Conservation (phyloP, 2,113 vertebrate genomes). For the Hipposideros armiger region DNA sequence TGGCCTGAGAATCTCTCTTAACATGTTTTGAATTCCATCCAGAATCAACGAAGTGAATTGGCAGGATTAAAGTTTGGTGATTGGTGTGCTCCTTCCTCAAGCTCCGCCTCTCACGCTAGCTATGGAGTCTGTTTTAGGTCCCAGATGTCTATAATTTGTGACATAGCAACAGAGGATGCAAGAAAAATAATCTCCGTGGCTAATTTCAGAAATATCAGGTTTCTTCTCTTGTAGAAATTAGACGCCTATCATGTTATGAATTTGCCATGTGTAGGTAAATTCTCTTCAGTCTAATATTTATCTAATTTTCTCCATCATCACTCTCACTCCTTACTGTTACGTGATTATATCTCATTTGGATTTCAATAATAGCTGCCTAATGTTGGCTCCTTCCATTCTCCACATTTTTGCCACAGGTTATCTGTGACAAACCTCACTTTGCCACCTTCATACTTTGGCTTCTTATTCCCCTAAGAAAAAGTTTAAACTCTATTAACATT, state of each 20-base stretch:
- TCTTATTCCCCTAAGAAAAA: neutral
- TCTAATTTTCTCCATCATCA: neutral
- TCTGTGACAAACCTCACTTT: neutral
- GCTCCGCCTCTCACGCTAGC: neutral
- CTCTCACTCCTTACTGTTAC: neutral
- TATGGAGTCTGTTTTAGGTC: neutral
- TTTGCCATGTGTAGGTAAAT: neutral
- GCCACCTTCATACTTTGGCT: neutral
- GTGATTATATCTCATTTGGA: neutral
- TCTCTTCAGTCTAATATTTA: neutral
- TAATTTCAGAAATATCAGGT: neutral
- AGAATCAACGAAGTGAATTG: neutral
- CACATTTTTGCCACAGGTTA: neutral
- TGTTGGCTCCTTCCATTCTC: neutral
- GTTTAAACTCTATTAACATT: neutral
- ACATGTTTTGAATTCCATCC: neutral
- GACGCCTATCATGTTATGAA: neutral
- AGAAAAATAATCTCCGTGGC: neutral
- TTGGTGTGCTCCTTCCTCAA: neutral
- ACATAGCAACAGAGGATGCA: neutral
- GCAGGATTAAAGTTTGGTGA: neutral
- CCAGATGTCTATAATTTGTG: neutral
- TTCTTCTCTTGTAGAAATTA: neutral
- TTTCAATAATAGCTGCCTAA: neutral
- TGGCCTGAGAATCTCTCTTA: neutral